Evolutionary conservation across 2,113 vertebrate species (phyloP).

Genomic region (Dryoscopus gambensis): DNA sequence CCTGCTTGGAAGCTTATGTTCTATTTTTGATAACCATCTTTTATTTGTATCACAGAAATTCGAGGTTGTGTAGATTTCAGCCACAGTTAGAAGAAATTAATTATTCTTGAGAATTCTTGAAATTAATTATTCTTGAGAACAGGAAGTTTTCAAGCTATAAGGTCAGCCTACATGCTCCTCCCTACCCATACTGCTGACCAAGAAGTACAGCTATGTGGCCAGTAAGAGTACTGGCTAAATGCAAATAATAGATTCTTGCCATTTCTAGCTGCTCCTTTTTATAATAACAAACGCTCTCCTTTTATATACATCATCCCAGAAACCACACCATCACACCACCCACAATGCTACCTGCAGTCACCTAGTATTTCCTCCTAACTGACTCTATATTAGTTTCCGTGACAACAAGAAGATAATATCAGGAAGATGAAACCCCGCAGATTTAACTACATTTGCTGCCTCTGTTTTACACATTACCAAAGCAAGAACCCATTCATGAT

Average conservation of each 20-base stretch:
- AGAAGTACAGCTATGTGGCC: neutral
- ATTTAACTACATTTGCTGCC: neutral
- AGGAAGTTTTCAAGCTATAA: neutral
- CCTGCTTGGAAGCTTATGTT: neutral
- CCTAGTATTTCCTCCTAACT: neutral
- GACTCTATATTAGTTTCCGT: neutral
- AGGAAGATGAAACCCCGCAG: neutral
- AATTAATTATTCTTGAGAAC: neutral
- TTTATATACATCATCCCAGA: neutral
- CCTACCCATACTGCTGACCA: neutral
- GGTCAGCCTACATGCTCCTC: neutral
- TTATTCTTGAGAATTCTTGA: neutral
- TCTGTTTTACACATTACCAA: neutral
- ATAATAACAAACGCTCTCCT: neutral
- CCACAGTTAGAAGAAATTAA: neutral
- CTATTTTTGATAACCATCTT: neutral
- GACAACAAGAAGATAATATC: neutral
- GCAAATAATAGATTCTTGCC: neutral
- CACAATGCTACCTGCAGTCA: neutral
- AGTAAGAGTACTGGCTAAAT: neutral
- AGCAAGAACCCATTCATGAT: neutral
- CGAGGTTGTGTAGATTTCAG: neutral
- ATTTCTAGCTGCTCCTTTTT: neutral
- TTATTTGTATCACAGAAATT: neutral
- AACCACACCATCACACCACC: neutral